Evolutionary conservation across 2,888 invertebrate species (phyloP).

Genomic region (Drosophila stalkeri): DNA sequence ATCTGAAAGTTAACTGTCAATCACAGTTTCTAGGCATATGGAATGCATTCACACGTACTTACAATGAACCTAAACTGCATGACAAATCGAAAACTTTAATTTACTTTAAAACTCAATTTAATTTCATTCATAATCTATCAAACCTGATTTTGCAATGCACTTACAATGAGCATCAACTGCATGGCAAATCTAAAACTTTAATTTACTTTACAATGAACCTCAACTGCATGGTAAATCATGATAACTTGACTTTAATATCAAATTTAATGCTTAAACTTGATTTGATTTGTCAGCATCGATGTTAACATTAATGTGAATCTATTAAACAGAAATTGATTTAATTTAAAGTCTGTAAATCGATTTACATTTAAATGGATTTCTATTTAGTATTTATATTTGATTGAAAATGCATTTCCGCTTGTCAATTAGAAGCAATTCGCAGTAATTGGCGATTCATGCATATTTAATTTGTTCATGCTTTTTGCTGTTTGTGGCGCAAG

Average conservation of each 20-base stretch:
- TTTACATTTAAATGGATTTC: not conserved
- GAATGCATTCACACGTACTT: too few species aligned
- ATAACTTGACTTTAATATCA: too few species aligned
- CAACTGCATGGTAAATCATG: not conserved
- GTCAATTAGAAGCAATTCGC: not conserved
- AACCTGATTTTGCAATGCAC: not conserved
- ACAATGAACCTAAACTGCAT: not conserved
- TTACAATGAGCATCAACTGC: not conserved
- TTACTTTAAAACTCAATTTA: not conserved
- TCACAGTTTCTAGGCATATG: too few species aligned
- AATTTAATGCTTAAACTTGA: too few species aligned
- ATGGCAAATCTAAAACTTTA: not conserved
- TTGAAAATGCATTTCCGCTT: not conserved
- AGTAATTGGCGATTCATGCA: slow-evolving; percentile 31
- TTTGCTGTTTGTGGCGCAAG: not conserved
- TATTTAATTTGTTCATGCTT: slow-evolving; percentile 30
- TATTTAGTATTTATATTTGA: not conserved
- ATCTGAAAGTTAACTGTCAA: not conserved
- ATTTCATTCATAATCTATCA: not conserved
- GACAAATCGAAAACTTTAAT: not conserved
- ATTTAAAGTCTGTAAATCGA: not conserved
- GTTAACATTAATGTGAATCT: not conserved
- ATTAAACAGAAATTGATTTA: not conserved
- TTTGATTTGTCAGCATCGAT: not conserved
- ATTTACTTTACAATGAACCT: not conserved